A percentile compares a stretch with the other conserved stretches of the same genome.
Evolutionary conservation across 2,797 vertebrate genomes (phyloP).

Genomic region (Salmo trutta): DNA sequence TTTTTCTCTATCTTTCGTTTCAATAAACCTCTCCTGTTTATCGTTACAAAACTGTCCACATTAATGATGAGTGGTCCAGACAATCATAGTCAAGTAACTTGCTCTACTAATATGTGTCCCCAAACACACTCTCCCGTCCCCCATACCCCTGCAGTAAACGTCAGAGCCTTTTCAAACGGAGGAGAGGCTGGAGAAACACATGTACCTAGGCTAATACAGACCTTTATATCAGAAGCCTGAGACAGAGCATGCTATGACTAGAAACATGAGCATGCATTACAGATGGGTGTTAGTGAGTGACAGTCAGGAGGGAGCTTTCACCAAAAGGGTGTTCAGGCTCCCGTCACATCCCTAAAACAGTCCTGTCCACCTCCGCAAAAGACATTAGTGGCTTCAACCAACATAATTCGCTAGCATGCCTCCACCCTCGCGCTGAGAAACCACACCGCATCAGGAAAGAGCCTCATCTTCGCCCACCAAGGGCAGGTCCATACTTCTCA

Average conservation of each 20-base stretch:
- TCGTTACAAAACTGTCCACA: conserved; percentile 57
- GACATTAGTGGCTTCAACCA: background rate
- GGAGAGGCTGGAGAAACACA: conserved; percentile 37
- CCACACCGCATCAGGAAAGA: conserved; percentile 81
- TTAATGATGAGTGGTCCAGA: conserved; percentile 27
- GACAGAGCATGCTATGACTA: conserved; percentile 71
- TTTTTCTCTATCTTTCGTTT: conserved; percentile 42
- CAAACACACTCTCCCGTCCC: background rate
- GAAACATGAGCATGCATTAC: conserved; percentile 53
- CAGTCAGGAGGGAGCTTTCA: background rate
- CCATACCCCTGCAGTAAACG: conserved; percentile 34
- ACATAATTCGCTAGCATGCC: background rate
- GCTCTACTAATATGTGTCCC: conserved; percentile 27
- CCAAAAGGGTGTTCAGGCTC: conserved; percentile 1
- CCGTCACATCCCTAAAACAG: background rate
- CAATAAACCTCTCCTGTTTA: conserved; percentile 47
- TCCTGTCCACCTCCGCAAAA: background rate
- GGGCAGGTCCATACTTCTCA: conserved; percentile 80
- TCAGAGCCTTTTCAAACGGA: conserved; percentile 52
- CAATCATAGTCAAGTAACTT: conserved; percentile 50
- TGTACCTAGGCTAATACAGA: conserved; percentile 47
- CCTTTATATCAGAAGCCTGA: conserved; percentile 68
- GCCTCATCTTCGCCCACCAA: conserved; percentile 86
- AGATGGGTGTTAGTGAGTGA: conserved; percentile 18
- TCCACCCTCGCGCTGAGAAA: conserved; percentile 35